These are phyloP conservation scores for Emydura subglobosa DNA, from an alignment of 2,113 vertebrate species.

Conservation along the genomic window DNA sequence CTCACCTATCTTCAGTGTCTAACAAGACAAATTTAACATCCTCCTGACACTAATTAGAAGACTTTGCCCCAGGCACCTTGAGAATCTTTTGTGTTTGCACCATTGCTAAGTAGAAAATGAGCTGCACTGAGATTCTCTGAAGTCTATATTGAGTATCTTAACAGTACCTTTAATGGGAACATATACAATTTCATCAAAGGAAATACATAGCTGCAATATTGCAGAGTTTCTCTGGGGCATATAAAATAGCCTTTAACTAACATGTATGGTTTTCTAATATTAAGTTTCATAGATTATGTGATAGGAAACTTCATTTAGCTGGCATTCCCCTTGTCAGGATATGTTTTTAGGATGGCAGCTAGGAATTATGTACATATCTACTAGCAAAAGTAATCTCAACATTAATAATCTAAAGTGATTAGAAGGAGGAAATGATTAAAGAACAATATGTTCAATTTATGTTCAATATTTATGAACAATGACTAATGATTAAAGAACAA, in stretches of 20 bases:
- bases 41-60: no score
- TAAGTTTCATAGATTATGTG: neutral
- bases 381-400: no score
- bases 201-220: neutral
- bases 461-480: no score
- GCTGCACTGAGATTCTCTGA: neutral
- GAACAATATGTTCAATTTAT: no score
- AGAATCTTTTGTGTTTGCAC: neutral
- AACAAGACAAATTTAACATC: neutral
- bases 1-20: neutral
- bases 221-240: neutral
- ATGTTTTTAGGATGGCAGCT: no score
- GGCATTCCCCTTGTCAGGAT: no score
- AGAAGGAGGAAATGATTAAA: no score
- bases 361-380: no score
- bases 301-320: no score
- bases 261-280: neutral
- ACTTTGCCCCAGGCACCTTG: neutral
- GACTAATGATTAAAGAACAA: no score
- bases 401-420: no score
- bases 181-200: neutral
- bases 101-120: neutral
- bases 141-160: neutral
- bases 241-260: neutral
- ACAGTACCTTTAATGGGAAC: neutral